A percentile compares a stretch with the other conserved stretches of the same genome.
Conservation (phyloP, 2,888 invertebrate genomes). For the Acleris laterana region DNA sequence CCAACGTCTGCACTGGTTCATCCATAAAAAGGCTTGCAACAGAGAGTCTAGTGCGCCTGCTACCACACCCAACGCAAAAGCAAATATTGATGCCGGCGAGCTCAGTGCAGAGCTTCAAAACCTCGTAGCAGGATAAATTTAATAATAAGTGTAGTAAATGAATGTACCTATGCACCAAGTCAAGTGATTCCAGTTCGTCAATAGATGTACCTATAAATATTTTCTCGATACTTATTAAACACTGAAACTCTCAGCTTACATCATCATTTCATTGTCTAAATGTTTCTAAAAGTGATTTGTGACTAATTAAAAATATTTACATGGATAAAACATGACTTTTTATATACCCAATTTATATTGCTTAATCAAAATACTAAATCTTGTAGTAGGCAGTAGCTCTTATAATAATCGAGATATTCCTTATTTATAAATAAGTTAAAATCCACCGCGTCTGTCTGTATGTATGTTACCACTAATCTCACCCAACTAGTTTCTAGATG, state of each 20-base stretch:
- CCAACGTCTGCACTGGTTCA: constrained; percentile 96
- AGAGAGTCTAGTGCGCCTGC: constrained; percentile 81
- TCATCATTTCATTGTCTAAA: constrained; percentile 33
- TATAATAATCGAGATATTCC: too few species aligned
- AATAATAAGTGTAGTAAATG: constrained; percentile 24
- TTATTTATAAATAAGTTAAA: too few species aligned
- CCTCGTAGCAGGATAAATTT: constrained; percentile 69
- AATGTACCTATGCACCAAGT: constrained; percentile 37
- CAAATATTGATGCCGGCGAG: constrained; percentile 73
- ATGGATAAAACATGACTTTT: neutral
- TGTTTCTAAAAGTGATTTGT: constrained; percentile 36
- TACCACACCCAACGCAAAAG: constrained; percentile 53
- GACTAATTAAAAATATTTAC: constrained; percentile 31
- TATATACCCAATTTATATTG: too few species aligned
- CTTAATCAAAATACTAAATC: too few species aligned
- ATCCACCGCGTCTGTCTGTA: too few species aligned
- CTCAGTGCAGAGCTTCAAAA: constrained; percentile 81
- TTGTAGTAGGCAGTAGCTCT: too few species aligned
- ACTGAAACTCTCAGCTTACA: constrained; percentile 27
- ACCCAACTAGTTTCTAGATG: too few species aligned
- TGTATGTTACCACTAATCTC: too few species aligned
- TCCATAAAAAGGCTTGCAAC: constrained; percentile 94
- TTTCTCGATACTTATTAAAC: constrained; percentile 27
- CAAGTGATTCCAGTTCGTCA: constrained; percentile 32
- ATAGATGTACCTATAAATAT: constrained; percentile 31